Base-by-base conservation (phyloP, 2,888 invertebrate genomes). In the Papilio elwesi region DNA sequence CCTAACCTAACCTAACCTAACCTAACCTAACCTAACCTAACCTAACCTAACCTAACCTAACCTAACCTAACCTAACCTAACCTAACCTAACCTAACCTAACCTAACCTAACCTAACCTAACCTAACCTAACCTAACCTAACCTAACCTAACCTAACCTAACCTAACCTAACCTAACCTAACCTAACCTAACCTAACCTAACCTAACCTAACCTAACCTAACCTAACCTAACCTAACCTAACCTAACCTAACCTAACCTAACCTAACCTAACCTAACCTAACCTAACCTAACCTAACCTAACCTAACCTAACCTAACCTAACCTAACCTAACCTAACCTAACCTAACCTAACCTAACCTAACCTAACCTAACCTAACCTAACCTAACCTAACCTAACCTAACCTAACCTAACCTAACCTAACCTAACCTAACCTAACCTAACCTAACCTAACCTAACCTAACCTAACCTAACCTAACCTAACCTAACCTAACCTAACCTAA, bases 391-490 rank as follows among this genome's bases (percentile, higher is more conserved):
- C 70, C 70, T 70, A 66, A 66, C 71, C 71, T 71, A 66, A 66
- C 71, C 71, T 71, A 71, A 66, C 71, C 71, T 71, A 71, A 66
- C 71, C 71, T 71, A 71, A 71, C 71, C 71, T 65, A 71, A 57
- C 71, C 71, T 65, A 71, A 65, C 71, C 71, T 65, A 65, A 57
- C 65, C 65, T 65, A 65, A 57, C 65, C 65, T 65, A 55, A 57
- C 65, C 65, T 71, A 71, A 71, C 71, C 71, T 71, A 71, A 71
- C 71, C 71, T 71, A 71, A 71, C 71, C 71, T 71, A 71, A 65
- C 71, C 71, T 71, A 71, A 71, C 71, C 71, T 71, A 71, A 65
- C 71, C 71, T 71, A 71, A 65, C 71, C 71, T 71, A 65, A 71
- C 71, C 71, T 71, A 65, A 65, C 71, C 71, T 71, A 65, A 65